These are phyloP conservation scores for Ashinkailepas kermadecensis DNA, from an alignment of 2,888 invertebrate species.

Conservation along the genomic window DNA sequence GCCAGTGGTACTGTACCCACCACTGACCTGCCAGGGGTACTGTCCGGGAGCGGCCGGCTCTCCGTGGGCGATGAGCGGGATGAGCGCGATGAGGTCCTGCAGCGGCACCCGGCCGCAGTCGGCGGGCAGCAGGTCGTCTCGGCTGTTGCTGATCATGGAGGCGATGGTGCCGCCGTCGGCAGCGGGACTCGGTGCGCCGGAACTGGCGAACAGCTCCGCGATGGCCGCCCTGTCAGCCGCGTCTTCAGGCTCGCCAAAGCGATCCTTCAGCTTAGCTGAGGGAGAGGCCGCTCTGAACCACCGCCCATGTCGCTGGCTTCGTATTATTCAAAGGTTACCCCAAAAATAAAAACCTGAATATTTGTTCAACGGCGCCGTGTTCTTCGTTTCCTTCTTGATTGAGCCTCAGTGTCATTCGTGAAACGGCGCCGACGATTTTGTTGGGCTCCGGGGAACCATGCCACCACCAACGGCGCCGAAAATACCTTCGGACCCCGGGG, in stretches of 20 bases:
- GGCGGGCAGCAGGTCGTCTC: background rate
- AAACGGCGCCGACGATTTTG: no score
- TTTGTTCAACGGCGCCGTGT: no score
- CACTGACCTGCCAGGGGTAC: background rate
- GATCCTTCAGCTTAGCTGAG: background rate
- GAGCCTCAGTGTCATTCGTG: no score
- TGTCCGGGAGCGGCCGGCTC: background rate
- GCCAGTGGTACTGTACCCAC: no score
- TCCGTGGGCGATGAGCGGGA: background rate
- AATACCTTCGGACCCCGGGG: no score
- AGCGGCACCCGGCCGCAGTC: constrained; percentile 7
- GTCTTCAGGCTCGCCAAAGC: background rate
- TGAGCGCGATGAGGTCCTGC: background rate
- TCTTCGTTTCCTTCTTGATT: no score
- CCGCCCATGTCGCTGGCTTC: no score
- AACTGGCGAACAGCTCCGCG: background rate
- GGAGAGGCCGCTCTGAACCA: no score
- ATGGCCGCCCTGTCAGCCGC: background rate
- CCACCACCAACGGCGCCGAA: no score
- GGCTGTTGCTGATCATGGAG: background rate
- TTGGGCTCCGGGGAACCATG: no score
- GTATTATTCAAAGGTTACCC: no score
- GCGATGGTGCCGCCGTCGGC: background rate
- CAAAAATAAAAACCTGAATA: no score
- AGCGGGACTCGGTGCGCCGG: background rate